These are phyloP conservation scores for Etia nguti DNA, from an alignment of 2,113 vertebrate species.

Conservation along the genomic window DNA sequence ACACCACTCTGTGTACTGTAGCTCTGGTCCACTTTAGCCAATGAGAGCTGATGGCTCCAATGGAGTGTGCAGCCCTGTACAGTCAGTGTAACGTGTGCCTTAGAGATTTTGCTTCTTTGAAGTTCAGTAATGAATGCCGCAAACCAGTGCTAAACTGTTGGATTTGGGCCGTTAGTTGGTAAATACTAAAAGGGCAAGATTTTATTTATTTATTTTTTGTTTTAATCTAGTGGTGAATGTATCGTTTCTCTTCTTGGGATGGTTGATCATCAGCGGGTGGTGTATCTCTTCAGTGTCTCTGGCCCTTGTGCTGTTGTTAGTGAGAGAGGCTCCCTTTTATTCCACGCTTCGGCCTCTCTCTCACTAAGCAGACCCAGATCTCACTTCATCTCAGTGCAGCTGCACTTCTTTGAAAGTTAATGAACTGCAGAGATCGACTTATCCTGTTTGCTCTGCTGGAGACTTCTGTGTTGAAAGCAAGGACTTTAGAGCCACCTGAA, in stretches of 20 bases:
- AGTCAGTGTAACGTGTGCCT: constrained; percentile 1
- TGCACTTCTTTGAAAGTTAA: constrained; percentile 52
- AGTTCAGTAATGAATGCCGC: constrained; percentile 29
- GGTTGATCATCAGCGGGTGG: constrained; percentile 4
- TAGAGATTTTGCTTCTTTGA: constrained; percentile 34
- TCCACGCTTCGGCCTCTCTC: not conserved
- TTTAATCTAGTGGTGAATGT: constrained; percentile 1
- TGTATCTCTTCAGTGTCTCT: not conserved
- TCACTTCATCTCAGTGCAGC: constrained; percentile 31
- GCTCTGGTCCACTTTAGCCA: constrained; percentile 44
- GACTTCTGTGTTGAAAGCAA: not conserved
- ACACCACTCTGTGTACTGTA: not conserved
- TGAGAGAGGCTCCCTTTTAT: not conserved
- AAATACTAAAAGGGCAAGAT: not conserved
- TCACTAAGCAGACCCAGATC: constrained; percentile 15
- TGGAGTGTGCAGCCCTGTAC: not conserved
- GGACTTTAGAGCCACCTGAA: constrained; percentile 7
- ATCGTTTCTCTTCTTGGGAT: not conserved
- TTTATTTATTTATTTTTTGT: not conserved
- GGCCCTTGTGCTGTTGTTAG: not conserved
- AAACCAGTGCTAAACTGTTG: not conserved
- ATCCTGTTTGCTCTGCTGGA: constrained; percentile 10
- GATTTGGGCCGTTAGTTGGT: not conserved
- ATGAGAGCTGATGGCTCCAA: constrained; percentile 5
- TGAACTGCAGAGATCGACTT: constrained; percentile 53